Base-by-base conservation (phyloP, 2,797 vertebrate genomes). In the Myotis findleyi region DNA sequence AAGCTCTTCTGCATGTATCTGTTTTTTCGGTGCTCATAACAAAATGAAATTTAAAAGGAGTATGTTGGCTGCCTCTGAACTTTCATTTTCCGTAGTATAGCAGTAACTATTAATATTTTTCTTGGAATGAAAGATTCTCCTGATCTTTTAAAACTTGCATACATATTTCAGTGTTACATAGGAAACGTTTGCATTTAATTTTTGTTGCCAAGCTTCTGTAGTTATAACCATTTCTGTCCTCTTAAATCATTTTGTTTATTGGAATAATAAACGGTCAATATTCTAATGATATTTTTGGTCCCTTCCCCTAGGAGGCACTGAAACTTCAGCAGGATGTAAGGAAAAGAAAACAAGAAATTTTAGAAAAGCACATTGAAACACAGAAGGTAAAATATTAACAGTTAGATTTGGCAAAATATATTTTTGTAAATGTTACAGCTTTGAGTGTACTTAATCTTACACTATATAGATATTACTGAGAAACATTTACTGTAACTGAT, bases 331-430 rank as follows among this genome's bases (percentile, higher is more conserved):
- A 99, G 97, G 99, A 99, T 92, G 99, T 99, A 41, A 98, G 99
- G 92, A 99, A 99, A 98, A 99, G 99, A 98, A 99, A 99, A 95
- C 99, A 99, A 97, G 99, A 99, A 98, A 99, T 99, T 97, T 98
- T 99, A 97, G 99, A 99, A 98, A 99, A 99, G 97, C 99, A 99
- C 98, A 99, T 99, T 91, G 99, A 99, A 98, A 99, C 99, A 59
- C 99, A 99, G 97, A 99, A 99, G 99, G 99, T 99, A 98, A 98
- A 95, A 79, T 77, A 7, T 18, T 87, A 69, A 21, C 57, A 41
- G 1, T 93, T 96, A 49, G 68, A 82, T 93, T 73, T 95, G 36
- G 27, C 49, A 90, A 41, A 80, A 72, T 79, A 21, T 49, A 36
- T 68, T 96, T 68, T 96, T 96, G 36, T 21, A 38, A 49, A 6